Percentiles rank a stretch among this genome's conserved stretches.
Conservation (phyloP, 2,113 vertebrate species). For the Brachionichthys hirsutus region DNA sequence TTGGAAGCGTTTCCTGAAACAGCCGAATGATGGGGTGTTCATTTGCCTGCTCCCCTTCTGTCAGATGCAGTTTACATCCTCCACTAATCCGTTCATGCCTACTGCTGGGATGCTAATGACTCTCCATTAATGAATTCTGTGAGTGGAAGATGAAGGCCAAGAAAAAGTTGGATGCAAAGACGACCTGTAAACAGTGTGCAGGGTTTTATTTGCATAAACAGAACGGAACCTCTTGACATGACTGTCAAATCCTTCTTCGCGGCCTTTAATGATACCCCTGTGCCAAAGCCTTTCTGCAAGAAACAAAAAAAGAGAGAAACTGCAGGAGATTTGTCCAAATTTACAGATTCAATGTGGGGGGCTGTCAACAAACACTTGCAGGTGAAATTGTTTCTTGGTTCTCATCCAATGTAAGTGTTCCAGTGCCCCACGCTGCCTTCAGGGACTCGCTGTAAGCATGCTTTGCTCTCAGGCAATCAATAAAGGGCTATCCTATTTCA, state of each 20-base stretch:
- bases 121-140: slow-evolving; percentile 26
- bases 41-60: not conserved
- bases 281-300: not conserved
- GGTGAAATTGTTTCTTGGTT: slow-evolving; percentile 26
- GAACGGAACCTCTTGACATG: not conserved
- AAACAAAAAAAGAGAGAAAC: not conserved
- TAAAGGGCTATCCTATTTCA: slow-evolving; percentile 54
- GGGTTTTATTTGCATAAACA: slow-evolving; percentile 16
- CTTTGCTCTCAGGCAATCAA: slow-evolving; percentile 51
- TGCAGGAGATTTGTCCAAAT: not conserved
- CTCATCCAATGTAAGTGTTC: slow-evolving; percentile 22
- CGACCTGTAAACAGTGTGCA: not conserved
- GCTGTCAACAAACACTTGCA: slow-evolving; percentile 6
- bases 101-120: slow-evolving; percentile 6
- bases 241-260: not conserved
- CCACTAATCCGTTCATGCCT: slow-evolving; percentile 17
- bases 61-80: slow-evolving; percentile 18
- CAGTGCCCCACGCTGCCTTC: not conserved
- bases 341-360: slow-evolving; percentile 9
- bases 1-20: slow-evolving; percentile 1
- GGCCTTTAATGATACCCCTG: slow-evolving; percentile 14
- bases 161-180: not conserved
- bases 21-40: not conserved
- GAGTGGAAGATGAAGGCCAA: not conserved
- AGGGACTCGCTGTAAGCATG: slow-evolving; percentile 40